phyloP scores from a whole-genome alignment of 2,113 vertebrate species.

The Platichthys flesus region DNA sequence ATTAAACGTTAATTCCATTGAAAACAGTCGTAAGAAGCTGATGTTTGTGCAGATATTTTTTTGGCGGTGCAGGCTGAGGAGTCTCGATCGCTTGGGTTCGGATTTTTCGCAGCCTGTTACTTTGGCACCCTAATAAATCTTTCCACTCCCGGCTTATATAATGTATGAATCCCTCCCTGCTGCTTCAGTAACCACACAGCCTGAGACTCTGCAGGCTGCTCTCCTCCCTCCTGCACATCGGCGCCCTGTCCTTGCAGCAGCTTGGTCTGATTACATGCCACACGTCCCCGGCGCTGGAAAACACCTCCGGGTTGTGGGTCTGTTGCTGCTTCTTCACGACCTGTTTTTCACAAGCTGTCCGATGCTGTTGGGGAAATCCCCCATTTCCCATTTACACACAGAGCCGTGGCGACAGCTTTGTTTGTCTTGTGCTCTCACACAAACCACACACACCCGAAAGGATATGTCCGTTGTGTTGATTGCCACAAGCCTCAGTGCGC shows the following conservation, averaged over 20 bases:
- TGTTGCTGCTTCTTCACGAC: constrained; percentile 56
- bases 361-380: constrained; percentile 71
- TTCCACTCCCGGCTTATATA: constrained; percentile 54
- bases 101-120: constrained; percentile 1
- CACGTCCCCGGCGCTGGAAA: constrained; percentile 36
- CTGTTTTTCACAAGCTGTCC: constrained; percentile 67
- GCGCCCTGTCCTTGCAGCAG: constrained; percentile 66
- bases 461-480: not conserved
- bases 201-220: constrained; percentile 16
- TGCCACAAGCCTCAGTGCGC: no score
- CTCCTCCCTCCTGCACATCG: constrained; percentile 69
- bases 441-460: not conserved
- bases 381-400: constrained; percentile 43
- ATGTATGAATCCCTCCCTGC: constrained; percentile 60
- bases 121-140: constrained; percentile 5
- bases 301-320: constrained; percentile 63
- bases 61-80: not conserved
- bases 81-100: constrained; percentile 15
- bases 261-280: constrained; percentile 58
- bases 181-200: constrained; percentile 35
- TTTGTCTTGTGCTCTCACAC: constrained; percentile 11
- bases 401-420: constrained; percentile 59
- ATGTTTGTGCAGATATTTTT: not conserved
- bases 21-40: not conserved
- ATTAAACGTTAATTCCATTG: not conserved